phyloP scores from a whole-genome alignment of 2,113 vertebrate genomes.

The Cranoglanis bouderius region DNA sequence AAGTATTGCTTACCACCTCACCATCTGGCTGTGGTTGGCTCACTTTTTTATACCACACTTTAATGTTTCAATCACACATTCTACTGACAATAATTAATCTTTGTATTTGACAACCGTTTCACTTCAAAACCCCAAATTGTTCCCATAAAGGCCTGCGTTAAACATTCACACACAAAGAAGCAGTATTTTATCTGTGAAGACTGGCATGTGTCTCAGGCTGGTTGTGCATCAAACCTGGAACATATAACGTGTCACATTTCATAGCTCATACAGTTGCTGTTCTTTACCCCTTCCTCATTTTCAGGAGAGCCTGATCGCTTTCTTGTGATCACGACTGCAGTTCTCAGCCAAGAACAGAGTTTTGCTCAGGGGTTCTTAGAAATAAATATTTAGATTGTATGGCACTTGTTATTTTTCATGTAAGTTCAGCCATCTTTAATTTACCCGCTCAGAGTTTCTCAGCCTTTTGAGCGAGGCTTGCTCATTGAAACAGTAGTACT shows the following conservation, averaged over 20 bases:
- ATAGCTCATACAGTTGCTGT: conserved; percentile 12
- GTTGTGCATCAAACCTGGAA: conserved; percentile 40
- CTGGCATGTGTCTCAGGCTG: conserved; percentile 57
- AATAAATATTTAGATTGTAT: conserved; percentile 13
- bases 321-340: conserved; percentile 34
- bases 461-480: not conserved
- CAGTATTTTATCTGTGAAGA: conserved; percentile 61
- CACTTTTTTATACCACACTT: conserved; percentile 65
- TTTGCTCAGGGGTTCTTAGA: conserved; percentile 34
- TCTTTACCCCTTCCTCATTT: conserved; percentile 3
- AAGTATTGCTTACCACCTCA: conserved; percentile 59
- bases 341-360: conserved; percentile 15
- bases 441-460: not conserved
- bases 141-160: conserved; percentile 68
- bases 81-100: conserved; percentile 74
- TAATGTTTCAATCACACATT: conserved; percentile 72
- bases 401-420: conserved; percentile 13
- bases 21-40: conserved; percentile 72
- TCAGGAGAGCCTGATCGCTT: conserved; percentile 27
- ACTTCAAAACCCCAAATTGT: conserved; percentile 74
- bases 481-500: conserved; percentile 3
- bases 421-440: conserved; percentile 2
- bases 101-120: conserved; percentile 70
- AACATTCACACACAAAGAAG: conserved; percentile 44
- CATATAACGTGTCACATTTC: conserved; percentile 30